Evolutionary conservation across 2,113 vertebrate species (phyloP).

Genomic region (Motacilla alba): DNA sequence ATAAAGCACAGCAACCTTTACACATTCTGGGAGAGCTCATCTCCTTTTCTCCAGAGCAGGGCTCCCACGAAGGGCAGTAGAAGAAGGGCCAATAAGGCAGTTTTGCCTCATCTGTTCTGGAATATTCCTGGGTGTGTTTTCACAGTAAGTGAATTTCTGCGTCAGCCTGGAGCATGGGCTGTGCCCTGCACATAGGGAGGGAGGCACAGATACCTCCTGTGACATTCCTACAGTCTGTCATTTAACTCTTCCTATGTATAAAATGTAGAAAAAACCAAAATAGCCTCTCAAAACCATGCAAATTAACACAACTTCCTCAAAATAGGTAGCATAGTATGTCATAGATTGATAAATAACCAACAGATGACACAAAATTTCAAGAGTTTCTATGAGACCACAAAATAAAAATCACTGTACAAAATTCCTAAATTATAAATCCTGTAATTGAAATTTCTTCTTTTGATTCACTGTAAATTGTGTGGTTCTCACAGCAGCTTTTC

Average conservation of each 20-base stretch:
- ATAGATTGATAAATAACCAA: fast-evolving
- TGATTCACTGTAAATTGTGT: not conserved
- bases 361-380: not conserved
- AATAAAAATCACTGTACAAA: not conserved
- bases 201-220: not conserved
- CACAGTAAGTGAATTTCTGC: not conserved
- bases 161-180: fast-evolving
- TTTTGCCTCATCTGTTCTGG: not conserved
- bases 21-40: not conserved
- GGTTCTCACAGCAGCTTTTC: not conserved
- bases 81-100: not conserved
- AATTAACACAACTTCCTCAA: not conserved
- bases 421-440: not conserved
- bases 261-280: not conserved
- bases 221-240: not conserved
- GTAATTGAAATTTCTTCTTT: not conserved
- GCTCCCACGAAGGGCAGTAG: not conserved
- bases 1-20: not conserved
- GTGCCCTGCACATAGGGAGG: not conserved
- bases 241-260: not conserved
- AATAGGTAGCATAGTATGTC: not conserved
- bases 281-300: not conserved
- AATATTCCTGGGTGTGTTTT: not conserved
- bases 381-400: not conserved
- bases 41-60: not conserved